phyloP scores from a whole-genome alignment of 2,888 invertebrate genomes.

The Drosophila acutilabella region DNA sequence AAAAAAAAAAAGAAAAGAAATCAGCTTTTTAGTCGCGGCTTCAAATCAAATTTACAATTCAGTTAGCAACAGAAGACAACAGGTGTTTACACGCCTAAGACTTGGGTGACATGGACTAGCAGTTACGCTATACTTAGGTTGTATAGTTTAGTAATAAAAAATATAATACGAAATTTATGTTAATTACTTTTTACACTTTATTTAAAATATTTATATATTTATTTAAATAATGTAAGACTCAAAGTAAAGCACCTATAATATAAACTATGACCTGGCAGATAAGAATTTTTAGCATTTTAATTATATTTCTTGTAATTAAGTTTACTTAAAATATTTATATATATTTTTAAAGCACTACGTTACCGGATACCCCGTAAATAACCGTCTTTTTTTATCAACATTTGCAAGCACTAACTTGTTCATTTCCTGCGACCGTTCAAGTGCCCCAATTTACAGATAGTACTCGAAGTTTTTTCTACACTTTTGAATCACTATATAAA shows the following conservation, averaged over 20 bases:
- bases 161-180: too few relatives aligned
- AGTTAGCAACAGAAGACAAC: constrained; percentile 25
- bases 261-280: too few relatives aligned
- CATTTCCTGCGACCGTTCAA: not conserved
- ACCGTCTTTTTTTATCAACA: not conserved
- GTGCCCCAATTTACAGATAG: not conserved
- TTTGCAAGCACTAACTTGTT: not conserved
- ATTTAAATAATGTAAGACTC: too few relatives aligned
- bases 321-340: too few relatives aligned
- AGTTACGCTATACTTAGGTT: not conserved
- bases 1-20: constrained; percentile 6
- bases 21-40: constrained; percentile 10
- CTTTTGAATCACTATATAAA: constrained; percentile 1
- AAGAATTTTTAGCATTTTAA: too few relatives aligned
- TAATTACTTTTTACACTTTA: too few relatives aligned
- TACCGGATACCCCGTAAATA: constrained; percentile 2
- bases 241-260: too few relatives aligned
- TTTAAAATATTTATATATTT: too few relatives aligned
- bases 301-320: too few relatives aligned
- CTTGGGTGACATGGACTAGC: not conserved
- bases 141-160: too few relatives aligned
- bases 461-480: not conserved
- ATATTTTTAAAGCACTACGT: not conserved
- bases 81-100: too few relatives aligned
- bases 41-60: not conserved